Evolutionary conservation across 2,113 vertebrate genomes (phyloP), one percentile per base, ranked within the genome.

Genomic region (Lycaon pictus): DNA sequence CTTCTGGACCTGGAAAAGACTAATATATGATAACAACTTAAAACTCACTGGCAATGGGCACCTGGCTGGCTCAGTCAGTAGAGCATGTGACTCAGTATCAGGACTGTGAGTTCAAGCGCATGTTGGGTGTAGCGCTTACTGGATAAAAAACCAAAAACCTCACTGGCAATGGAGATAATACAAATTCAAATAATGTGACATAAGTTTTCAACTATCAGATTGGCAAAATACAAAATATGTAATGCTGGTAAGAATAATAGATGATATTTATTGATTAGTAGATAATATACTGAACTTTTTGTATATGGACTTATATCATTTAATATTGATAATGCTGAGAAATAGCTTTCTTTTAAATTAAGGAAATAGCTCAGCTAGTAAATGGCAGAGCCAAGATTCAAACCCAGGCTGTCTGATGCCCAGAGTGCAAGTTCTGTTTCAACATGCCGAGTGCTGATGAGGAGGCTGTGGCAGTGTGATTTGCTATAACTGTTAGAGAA

Each of bases 101-200:
- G 13, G 13, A 13, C 5, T 67, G 29, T 67, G 29, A 67, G 29
- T 32, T 27, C 63, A 29, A 67, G 63, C 13, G 5, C 13, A 16
- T 1, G 5, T 7, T 32, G 29, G 63, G 29, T 67, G 13, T 32
- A 67, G 29, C 29, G 13, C 29, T 67, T 32, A 67, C 29, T 67
- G 29, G 15, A 32, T 32, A 67, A 65, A 32, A 32, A 67, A 67
- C 13, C 29, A 67, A 67, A 69, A 67, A 32, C 15, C 63, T 65
- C 29, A 80, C 43, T 55, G 63, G 12, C n/a, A 35, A 69, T 35
- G 20, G 56, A 56, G 60, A 62, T 35, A 88, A 80, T 74, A 80
- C 17, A 53, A 69, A 83, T 82, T 87, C n/a, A 94, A 90, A 88
- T 56, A 88, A 94, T 55, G 60, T 81, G 76, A 88, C 88, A 35